Conservation (phyloP, 37 sponge, comb jelly and placozoan species). For the Aplysina aerophoba region DNA sequence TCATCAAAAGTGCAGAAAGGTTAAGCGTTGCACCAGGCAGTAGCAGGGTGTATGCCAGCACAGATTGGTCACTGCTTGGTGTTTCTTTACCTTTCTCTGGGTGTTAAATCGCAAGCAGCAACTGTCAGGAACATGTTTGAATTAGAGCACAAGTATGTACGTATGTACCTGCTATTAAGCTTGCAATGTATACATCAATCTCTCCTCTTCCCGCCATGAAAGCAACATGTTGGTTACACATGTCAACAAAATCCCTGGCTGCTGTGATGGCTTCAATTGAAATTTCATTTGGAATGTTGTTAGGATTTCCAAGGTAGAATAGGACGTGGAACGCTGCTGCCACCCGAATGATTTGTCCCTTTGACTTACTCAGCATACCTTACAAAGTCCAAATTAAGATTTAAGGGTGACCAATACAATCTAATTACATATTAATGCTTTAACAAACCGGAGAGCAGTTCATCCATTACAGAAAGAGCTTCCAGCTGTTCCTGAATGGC, state of each 20-base stretch:
- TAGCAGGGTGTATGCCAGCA: not conserved
- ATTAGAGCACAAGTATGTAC: too few relatives aligned
- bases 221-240: not conserved
- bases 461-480: not conserved
- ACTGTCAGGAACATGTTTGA: slow-evolving; percentile 48
- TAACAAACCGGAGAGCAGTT: too few relatives aligned
- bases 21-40: not conserved
- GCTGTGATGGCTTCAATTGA: not conserved
- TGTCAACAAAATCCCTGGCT: not conserved
- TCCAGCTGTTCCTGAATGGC: not conserved
- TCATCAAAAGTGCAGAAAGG: not conserved
- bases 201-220: slow-evolving; percentile 8
- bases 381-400: too few relatives aligned
- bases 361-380: too few relatives aligned
- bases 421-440: too few relatives aligned
- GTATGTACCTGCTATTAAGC: not conserved
- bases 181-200: not conserved
- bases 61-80: not conserved
- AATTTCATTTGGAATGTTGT: not conserved
- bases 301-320: too few relatives aligned
- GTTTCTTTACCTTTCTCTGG: too few relatives aligned
- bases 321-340: too few relatives aligned
- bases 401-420: too few relatives aligned
- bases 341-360: too few relatives aligned
- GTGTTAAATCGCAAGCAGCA: slow-evolving; percentile 56